A percentile compares a stretch with the other conserved stretches of the same genome.
These are phyloP conservation scores for Tetramorium simillimum DNA, from an alignment of 1,140 invertebrate species.

Conservation along the genomic window DNA sequence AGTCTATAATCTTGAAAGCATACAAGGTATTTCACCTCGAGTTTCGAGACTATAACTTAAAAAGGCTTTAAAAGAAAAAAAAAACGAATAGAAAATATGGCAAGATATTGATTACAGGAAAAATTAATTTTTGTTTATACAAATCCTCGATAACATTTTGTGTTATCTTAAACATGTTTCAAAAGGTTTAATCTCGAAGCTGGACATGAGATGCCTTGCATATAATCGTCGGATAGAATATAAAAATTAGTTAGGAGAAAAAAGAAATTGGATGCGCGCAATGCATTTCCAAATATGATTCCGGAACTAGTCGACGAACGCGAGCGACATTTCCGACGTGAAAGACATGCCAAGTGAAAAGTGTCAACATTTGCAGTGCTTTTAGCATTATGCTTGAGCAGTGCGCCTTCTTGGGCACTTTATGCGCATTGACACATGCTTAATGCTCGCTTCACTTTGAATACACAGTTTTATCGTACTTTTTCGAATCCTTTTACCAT, in stretches of 20 bases:
- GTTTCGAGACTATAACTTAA: neutral
- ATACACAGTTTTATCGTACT: conserved; percentile 33
- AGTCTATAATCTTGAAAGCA: conserved; percentile 12
- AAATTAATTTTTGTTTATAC: neutral
- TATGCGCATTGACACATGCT: conserved; percentile 51
- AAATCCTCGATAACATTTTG: neutral
- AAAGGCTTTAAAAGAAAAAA: neutral
- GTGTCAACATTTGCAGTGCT: conserved; percentile 62
- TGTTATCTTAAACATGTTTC: neutral
- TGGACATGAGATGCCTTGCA: neutral
- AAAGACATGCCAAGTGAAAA: conserved; percentile 61
- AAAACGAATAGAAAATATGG: neutral
- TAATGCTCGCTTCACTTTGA: conserved; percentile 31
- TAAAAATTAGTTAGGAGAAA: conserved; percentile 27
- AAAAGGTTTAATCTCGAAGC: neutral
- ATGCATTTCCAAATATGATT: conserved; percentile 52
- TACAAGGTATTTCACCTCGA: conserved; percentile 10
- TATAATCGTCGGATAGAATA: neutral
- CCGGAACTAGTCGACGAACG: conserved; percentile 17
- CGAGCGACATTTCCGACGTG: conserved; percentile 45
- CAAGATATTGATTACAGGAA: neutral
- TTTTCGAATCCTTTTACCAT: conserved; percentile 34
- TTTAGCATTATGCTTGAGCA: conserved; percentile 58
- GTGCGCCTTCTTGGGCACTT: conserved; percentile 48
- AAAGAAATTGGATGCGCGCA: conserved; percentile 17